A percentile compares a stretch with the other conserved stretches of the same genome.
These are phyloP conservation scores for Mus pahari DNA, from an alignment of 2,113 vertebrate genomes.

Conservation along the genomic window DNA sequence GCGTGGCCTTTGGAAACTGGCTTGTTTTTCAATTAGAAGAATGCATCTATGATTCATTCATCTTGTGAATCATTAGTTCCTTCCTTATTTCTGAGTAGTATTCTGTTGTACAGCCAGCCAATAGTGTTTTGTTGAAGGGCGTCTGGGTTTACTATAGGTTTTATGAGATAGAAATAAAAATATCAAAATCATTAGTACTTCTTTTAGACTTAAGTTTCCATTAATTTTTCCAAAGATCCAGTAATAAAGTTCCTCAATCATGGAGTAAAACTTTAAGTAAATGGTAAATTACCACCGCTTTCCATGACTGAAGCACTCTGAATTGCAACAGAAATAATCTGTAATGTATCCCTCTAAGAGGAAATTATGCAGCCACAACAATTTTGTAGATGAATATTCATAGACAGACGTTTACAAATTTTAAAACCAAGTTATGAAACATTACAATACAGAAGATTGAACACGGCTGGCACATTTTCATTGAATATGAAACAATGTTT, in stretches of 20 bases:
- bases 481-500: neutral
- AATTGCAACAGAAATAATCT: neutral
- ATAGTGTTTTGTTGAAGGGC: neutral
- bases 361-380: neutral
- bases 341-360: neutral
- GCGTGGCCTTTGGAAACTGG: neutral
- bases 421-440: conserved; percentile 7
- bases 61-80: neutral
- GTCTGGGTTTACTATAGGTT: neutral
- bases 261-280: neutral
- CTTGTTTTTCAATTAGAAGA: neutral
- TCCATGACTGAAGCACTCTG: neutral
- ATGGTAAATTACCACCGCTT: neutral
- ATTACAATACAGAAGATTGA: neutral
- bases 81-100: neutral
- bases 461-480: neutral
- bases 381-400: conserved; percentile 15
- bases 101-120: neutral
- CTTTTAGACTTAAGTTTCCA: neutral
- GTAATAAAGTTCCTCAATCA: neutral
- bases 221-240: conserved; percentile 11
- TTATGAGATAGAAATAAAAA: neutral
- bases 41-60: neutral
- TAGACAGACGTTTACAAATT: conserved; percentile 1
- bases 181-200: neutral